A percentile compares a stretch with the other conserved stretches of the same genome.
phyloP scores from a whole-genome alignment of 53 echinoderm and acorn worm genomes.

The Luidia sarsii region DNA sequence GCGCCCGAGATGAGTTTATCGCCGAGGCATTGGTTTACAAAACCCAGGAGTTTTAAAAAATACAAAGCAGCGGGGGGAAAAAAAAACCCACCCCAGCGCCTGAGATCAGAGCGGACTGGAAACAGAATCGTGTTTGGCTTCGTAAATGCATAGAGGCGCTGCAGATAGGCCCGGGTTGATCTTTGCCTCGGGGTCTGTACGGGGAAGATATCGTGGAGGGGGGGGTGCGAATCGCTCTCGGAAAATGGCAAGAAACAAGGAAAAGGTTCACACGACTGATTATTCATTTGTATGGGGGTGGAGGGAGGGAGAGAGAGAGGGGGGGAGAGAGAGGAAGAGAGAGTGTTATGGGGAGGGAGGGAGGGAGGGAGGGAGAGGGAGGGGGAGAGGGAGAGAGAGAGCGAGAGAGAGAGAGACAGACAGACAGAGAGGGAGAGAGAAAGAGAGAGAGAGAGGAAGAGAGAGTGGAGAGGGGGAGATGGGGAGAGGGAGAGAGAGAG shows the following conservation, averaged over 20 bases:
- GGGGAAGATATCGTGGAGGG: slow-evolving; percentile 5
- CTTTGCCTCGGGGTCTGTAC: background rate
- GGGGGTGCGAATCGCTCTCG: slow-evolving; percentile 21
- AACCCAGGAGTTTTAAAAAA: no score
- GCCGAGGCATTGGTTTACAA: no score
- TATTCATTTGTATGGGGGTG: slow-evolving; percentile 11
- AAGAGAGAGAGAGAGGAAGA: no score
- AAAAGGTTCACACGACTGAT: slow-evolving; percentile 1
- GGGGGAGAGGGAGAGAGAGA: no score
- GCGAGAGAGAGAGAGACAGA: no score
- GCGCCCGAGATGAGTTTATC: no score
- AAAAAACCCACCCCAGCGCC: no score
- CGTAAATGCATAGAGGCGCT: slow-evolving; percentile 30
- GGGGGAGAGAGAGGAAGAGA: slow-evolving; percentile 6
- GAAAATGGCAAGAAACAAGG: slow-evolving; percentile 38
- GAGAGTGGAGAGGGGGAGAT: no score
- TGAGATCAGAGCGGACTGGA: no score
- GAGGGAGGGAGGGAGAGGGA: background rate
- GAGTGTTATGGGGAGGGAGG: background rate
- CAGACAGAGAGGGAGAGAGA: no score
- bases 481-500: no score
- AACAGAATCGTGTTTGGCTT: slow-evolving; percentile 44
- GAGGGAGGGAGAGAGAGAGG: background rate
- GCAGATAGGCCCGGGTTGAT: background rate
- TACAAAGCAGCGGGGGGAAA: no score